Conservation (phyloP, 2,888 invertebrate genomes). For the Diogma glabrata region DNA sequence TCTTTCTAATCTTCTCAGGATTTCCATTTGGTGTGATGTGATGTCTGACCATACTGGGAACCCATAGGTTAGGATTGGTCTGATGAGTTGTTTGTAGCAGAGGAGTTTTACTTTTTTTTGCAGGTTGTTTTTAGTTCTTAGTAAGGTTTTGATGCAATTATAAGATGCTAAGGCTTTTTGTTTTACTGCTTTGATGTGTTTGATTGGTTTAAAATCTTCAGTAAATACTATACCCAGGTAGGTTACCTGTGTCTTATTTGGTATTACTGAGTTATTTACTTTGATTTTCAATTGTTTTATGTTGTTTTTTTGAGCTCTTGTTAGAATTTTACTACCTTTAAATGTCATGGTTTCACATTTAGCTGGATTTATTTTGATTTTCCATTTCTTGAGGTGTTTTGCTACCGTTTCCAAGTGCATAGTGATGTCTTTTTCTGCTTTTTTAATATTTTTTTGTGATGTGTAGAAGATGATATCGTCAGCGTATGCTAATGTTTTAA, state of each 20-base stretch:
- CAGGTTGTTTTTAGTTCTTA: background rate
- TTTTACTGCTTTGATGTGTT: background rate
- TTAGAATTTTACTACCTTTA: background rate
- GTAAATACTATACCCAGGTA: background rate
- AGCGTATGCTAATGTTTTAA: background rate
- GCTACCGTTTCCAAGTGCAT: background rate
- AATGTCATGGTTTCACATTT: background rate
- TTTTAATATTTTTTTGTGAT: background rate
- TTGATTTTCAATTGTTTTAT: background rate
- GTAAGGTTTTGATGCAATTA: background rate
- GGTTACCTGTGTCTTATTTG: background rate
- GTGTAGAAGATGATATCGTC: background rate
- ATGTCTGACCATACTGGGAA: constrained; percentile 3
- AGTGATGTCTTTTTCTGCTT: background rate
- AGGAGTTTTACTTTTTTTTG: background rate
- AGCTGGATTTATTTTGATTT: background rate
- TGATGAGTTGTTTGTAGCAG: background rate
- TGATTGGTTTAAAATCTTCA: background rate
- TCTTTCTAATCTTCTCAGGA: background rate
- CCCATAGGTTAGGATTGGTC: background rate
- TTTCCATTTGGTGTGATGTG: background rate
- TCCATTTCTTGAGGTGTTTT: background rate
- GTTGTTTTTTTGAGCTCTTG: background rate
- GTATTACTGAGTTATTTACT: background rate
- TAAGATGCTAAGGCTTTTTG: background rate